Base-by-base conservation (phyloP, 2,888 invertebrate genomes). In the Ceriagrion tenellum region DNA sequence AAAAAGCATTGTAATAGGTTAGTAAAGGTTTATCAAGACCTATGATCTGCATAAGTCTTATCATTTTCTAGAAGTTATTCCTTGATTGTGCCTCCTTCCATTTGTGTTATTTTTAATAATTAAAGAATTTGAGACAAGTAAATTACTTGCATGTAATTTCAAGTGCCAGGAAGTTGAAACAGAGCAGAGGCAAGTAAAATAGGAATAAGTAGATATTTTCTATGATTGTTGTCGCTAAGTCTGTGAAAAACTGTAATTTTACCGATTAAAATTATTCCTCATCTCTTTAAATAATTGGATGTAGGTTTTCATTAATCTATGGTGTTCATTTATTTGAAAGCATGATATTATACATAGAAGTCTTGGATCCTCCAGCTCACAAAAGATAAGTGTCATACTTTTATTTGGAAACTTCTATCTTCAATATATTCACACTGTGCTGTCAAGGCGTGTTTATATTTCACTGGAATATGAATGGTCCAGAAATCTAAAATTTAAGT, bases 211-310 rank as follows among this genome's bases (percentile, higher is more conserved):
- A 35, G 69, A 69, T 69, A 69, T 69, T 69, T 69, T 69, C 69
- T 69, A 69, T 69, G 23, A n/a, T 69, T 69, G n/a, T 69, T 69
- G 69, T 69, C 26, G 69, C 69, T 20, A n/a, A 69, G 0, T 69
- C 59, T 81, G 81, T 81, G 81, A 35, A 81, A 81, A 4, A 81
- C 6, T 16, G 81, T 81, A 81, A 81, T 81, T 81, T 81, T 81
- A 81, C 81, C 26, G 35, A 81, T 81, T 81, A 81, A 81, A 81
- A 81, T 81, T 81, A 81, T 81, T 81, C 81, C 35, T 81, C 18
- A 35, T 30, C 20, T 81, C 30, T 35, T 47, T 47, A 47, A 47
- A 47, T 47, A 47, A 47, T 47, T 47, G 47, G n/a, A 47, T 47
- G 47, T 47, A 47, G 47, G 47, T 47, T 47, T 47, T 8, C 47